A percentile compares a stretch with the other conserved stretches of the same genome.
Conservation (phyloP, 23 tunicate genomes). For the Trididemnum miniatum region DNA sequence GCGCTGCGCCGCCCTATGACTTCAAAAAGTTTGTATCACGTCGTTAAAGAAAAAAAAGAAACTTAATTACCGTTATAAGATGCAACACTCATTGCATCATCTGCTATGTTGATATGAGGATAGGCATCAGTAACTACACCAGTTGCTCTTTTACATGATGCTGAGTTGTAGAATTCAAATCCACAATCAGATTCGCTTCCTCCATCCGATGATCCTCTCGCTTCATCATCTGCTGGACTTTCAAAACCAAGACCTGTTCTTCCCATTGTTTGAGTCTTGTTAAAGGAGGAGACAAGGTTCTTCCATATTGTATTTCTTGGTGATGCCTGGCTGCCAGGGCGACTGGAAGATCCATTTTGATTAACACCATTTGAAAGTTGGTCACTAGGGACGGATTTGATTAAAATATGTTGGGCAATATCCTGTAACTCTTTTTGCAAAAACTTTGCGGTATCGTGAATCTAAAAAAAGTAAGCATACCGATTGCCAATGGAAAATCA, state of each 20-base stretch:
- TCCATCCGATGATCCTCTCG: no score
- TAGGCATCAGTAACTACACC: not conserved
- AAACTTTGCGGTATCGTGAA: constrained; percentile 66
- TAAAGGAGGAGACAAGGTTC: not conserved
- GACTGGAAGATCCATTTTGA: not conserved
- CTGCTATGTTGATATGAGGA: not conserved
- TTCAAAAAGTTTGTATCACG: no score
- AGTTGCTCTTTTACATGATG: not conserved
- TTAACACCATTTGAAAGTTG: not conserved
- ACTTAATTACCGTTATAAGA: no score
- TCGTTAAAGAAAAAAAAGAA: no score
- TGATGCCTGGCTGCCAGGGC: not conserved
- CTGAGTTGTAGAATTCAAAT: not conserved
- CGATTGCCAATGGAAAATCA: no score
- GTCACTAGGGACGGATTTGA: constrained; percentile 7
- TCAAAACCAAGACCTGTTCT: not conserved
- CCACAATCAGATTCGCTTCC: not conserved
- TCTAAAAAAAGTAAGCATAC: constrained; percentile 33
- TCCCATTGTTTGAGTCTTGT: not conserved
- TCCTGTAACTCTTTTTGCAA: constrained; percentile 75
- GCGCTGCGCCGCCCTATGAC: no score
- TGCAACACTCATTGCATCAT: not conserved
- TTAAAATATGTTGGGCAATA: constrained; percentile 47
- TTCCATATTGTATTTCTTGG: not conserved
- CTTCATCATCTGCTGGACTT: no score